Conservation (phyloP, 2,888 invertebrate genomes). For the Phaonia tiefii region DNA sequence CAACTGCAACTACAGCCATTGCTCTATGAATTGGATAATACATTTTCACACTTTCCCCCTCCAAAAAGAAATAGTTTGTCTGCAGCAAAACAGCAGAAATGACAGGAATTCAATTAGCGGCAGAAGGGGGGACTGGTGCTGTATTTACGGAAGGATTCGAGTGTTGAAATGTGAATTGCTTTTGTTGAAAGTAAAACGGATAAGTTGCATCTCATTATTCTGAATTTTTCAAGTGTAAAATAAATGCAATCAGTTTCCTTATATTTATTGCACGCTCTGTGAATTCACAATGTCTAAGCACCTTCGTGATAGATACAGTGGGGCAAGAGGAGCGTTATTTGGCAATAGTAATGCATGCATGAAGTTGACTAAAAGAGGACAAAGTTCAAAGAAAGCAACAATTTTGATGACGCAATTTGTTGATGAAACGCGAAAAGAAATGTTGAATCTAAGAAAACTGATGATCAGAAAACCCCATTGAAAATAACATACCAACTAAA, state of each 20-base stretch:
- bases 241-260: conserved; percentile 38
- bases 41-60: neutral
- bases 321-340: neutral
- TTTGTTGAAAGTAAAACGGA: conserved; percentile 69
- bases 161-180: conserved; percentile 69
- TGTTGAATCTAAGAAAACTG: no score
- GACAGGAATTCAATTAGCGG: neutral
- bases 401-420: neutral
- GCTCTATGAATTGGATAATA: conserved; percentile 18
- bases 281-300: conserved; percentile 25
- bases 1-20: neutral
- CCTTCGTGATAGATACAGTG: neutral
- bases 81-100: neutral
- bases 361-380: neutral
- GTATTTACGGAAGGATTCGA: conserved; percentile 65
- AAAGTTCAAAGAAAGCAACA: neutral
- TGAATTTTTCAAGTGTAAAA: conserved; percentile 55
- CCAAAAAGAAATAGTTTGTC: neutral
- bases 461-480: no score
- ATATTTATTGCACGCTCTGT: conserved; percentile 31
- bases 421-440: no score
- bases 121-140: neutral
- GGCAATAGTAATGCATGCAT: no score
- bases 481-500: no score
- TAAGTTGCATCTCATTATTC: conserved; percentile 68